A percentile compares a stretch with the other conserved stretches of the same genome.
Evolutionary conservation across 2,888 invertebrate species (phyloP).

Genomic region (Polietes domitor): DNA sequence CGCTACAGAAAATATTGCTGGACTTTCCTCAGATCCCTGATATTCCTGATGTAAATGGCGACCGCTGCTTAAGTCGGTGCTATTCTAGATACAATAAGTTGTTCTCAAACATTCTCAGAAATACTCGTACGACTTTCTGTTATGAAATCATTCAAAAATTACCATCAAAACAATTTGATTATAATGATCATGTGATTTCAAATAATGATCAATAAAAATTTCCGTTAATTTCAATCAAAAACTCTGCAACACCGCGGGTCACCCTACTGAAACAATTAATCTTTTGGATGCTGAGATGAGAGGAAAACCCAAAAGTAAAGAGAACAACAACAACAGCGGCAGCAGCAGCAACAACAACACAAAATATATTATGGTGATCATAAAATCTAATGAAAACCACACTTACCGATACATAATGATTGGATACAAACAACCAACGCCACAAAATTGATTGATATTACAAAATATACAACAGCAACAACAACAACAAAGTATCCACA

Average conservation of each 20-base stretch:
- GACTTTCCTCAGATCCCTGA: too few species aligned
- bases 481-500: too few species aligned
- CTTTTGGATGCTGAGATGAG: conserved; percentile 41
- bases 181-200: conserved; percentile 52
- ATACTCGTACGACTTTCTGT: too few species aligned
- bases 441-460: conserved; percentile 34
- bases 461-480: conserved; percentile 45
- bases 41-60: too few species aligned
- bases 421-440: conserved; percentile 9
- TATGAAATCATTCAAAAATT: conserved; percentile 18
- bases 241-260: conserved; percentile 50
- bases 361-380: conserved; percentile 39
- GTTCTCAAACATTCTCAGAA: too few species aligned
- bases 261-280: conserved; percentile 62
- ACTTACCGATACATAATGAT: conserved; percentile 47
- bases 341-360: conserved; percentile 15
- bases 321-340: neutral
- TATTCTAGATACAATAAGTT: too few species aligned
- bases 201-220: conserved; percentile 63
- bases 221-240: conserved; percentile 63
- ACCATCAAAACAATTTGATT: conserved; percentile 47
- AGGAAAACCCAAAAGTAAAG: conserved; percentile 22
- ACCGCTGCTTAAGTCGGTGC: too few species aligned
- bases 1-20: too few species aligned
- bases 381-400: conserved; percentile 60